Conservation (phyloP, 2,113 vertebrate genomes). For the Centropristis striata region DNA sequence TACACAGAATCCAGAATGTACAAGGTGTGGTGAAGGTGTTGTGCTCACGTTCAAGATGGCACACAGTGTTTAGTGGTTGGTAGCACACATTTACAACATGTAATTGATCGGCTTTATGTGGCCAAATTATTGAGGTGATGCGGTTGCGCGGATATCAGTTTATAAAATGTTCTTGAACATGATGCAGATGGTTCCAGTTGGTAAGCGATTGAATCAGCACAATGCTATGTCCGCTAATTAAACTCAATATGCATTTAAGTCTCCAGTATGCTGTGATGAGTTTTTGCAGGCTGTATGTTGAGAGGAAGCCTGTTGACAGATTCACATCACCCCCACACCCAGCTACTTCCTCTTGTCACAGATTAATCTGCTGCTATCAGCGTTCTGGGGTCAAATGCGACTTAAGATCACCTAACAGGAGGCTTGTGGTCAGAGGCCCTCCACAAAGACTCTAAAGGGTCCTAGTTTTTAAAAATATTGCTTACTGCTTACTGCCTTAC, state of each 20-base stretch:
- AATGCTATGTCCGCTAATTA: no score
- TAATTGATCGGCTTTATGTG: constrained; percentile 7
- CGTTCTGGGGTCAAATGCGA: constrained; percentile 59
- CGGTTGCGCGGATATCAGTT: neutral
- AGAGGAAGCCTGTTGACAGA: constrained; percentile 74
- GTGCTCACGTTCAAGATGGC: constrained; percentile 16
- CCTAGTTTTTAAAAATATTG: constrained; percentile 13
- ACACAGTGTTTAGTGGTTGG: neutral
- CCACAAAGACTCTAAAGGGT: neutral
- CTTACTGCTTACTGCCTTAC: no score
- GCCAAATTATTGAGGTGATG: constrained; percentile 7
- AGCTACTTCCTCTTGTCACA: constrained; percentile 80
- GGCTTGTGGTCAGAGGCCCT: constrained; percentile 53
- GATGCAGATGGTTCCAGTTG: neutral
- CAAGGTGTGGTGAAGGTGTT: constrained; percentile 68
- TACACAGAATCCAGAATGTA: constrained; percentile 72
- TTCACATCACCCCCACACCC: constrained; percentile 64
- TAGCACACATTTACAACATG: neutral
- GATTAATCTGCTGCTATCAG: constrained; percentile 78
- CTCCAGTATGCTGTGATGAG: neutral
- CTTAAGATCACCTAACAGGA: constrained; percentile 53
- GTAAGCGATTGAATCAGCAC: neutral
- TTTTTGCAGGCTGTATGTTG: constrained; percentile 36
- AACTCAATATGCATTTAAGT: neutral
- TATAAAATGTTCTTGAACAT: neutral